These are phyloP conservation scores for Takifugu flavidus DNA, from an alignment of 2,113 vertebrate species.

Conservation along the genomic window DNA sequence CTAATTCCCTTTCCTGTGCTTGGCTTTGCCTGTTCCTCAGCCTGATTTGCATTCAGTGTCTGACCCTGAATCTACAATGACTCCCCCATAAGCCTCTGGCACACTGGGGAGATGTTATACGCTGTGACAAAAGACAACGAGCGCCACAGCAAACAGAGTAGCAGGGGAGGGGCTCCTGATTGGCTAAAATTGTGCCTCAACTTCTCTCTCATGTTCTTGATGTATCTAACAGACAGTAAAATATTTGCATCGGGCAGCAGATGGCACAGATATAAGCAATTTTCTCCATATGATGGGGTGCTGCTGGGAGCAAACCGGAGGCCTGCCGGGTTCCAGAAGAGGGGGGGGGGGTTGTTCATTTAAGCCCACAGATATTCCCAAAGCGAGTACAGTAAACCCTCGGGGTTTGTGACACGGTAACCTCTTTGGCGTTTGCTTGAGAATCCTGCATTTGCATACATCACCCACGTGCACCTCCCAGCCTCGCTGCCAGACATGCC, in stretches of 20 bases:
- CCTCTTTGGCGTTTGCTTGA: conserved; percentile 17
- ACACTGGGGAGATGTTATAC: conserved; percentile 65
- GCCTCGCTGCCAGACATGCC: conserved; percentile 18
- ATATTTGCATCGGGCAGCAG: conserved; percentile 19
- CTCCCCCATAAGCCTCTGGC: conserved; percentile 67
- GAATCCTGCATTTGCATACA: conserved; percentile 20
- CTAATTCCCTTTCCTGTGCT: conserved; percentile 23
- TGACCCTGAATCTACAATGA: conserved; percentile 68
- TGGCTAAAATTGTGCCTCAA: conserved; percentile 37
- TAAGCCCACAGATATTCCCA: conserved; percentile 16
- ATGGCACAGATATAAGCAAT: conserved; percentile 2
- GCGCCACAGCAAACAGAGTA: conserved; percentile 58
- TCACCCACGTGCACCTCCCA: conserved; percentile 9
- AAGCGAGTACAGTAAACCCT: conserved; percentile 12
- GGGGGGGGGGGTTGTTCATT: conserved; percentile 25
- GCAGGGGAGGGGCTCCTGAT: conserved; percentile 50
- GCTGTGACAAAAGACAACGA: conserved; percentile 66
- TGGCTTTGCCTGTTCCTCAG: conserved; percentile 35
- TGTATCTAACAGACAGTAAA: background rate
- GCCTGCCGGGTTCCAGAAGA: conserved; percentile 27
- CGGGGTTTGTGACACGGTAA: conserved; percentile 27
- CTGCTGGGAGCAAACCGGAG: conserved; percentile 4
- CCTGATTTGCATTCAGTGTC: conserved; percentile 63
- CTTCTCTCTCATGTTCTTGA: conserved; percentile 5
- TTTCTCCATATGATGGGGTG: conserved; percentile 4